These are phyloP conservation scores for Aleiodes testaceus DNA, from an alignment of 2,888 invertebrate species.

Conservation along the genomic window DNA sequence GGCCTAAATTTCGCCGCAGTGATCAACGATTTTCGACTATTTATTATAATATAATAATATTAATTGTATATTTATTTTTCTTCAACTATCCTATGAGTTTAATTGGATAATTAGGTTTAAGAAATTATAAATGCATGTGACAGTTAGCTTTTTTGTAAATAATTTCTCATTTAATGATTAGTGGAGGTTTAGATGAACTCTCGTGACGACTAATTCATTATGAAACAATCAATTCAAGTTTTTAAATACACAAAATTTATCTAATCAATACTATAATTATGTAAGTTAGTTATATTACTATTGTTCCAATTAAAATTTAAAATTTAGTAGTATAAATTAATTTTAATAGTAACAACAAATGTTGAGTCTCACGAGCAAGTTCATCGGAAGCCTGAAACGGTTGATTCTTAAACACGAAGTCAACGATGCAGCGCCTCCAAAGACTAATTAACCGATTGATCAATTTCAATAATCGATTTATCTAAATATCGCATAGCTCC, in stretches of 20 bases:
- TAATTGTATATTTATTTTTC: conserved; percentile 36
- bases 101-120: conserved; percentile 12
- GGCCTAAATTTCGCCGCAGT: conserved; percentile 13
- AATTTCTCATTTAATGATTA: conserved; percentile 55
- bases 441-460: conserved; percentile 64
- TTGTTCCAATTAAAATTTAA: neutral
- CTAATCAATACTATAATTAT: neutral
- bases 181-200: conserved; percentile 63
- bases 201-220: conserved; percentile 40
- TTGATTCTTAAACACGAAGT: conserved; percentile 58
- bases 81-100: conserved; percentile 5
- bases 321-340: conserved; percentile 5
- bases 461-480: conserved; percentile 29
- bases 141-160: conserved; percentile 58
- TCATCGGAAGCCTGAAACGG: conserved; percentile 68
- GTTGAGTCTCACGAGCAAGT: conserved; percentile 46
- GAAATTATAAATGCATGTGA: conserved; percentile 35
- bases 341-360: neutral
- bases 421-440: conserved; percentile 72
- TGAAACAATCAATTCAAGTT: conserved; percentile 18
- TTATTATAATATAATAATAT: conserved; percentile 37
- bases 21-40: conserved; percentile 47
- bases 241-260: neutral
- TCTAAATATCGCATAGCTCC: conserved; percentile 11
- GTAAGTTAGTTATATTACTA: conserved; percentile 3